Evolutionary conservation across 2,113 vertebrate species (phyloP), one percentile per base, ranked within the genome.

Genomic region (Rissa tridactyla): DNA sequence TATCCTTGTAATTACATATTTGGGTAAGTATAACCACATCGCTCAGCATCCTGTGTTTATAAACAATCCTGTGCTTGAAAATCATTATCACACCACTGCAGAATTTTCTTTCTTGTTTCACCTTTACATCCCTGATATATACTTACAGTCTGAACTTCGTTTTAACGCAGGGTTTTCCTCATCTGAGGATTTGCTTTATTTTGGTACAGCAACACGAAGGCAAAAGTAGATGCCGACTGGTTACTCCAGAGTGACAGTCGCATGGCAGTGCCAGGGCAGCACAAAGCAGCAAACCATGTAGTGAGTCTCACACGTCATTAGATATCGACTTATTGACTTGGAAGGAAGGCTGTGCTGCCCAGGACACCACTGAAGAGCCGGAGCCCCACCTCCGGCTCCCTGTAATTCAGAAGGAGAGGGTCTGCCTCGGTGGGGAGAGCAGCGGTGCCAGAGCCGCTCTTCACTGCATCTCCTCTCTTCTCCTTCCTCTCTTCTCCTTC

Each of bases 341-440:
- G 73, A 82, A 84, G 55, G 72, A 70, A 92, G 29, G n/a, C 34
- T 68, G 25, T 49, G 42, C 82, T 46, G 38, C 34, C 44, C 70
- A 58, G 34, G 32, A 75, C 0, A 0, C 21, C 38, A 26, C 9
- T 0, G 0, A 13, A 23, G 25, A 87, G 30, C 15, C 46, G 32
- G 42, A 92, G 46, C 18, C 34, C 46, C 64, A 78, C 5, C 30
- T 70, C 34, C 1, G 6, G 38, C 36, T 84, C 47, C 30, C 16
- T 66, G 14, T 38, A 42, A 55, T 38, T 73, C 6, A 58, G 52
- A 77, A 78, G 76, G 15, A 70, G 23, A 66, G 1, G 6, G 21
- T 55, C 29, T 68, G 29, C 66, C 65, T 66, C 25, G 30, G 22
- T 7, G 12, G 16, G 38, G 61, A 85, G 87, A 36, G 29, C 38